Evolutionary conservation across 2,888 invertebrate species (phyloP).

Genomic region (Carcina quercana): DNA sequence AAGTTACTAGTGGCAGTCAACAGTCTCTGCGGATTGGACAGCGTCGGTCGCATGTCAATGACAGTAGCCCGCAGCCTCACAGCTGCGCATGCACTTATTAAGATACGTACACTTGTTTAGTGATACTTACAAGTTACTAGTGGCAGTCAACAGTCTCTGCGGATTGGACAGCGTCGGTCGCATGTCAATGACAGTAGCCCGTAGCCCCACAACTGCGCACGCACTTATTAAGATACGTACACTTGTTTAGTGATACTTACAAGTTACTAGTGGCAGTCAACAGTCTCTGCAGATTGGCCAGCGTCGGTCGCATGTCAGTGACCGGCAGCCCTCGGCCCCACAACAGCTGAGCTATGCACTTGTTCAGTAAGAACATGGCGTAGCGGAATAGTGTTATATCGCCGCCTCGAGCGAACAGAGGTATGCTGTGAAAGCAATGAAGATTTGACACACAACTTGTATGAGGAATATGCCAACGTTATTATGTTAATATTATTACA

Average conservation of each 20-base stretch:
- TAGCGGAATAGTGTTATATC: conserved; percentile 86
- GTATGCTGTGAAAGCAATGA: conserved; percentile 82
- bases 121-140: too few relatives aligned
- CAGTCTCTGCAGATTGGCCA: conserved; percentile 81
- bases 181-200: background rate
- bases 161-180: too few relatives aligned
- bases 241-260: conserved; percentile 34
- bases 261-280: conserved; percentile 41
- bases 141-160: too few relatives aligned
- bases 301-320: conserved; percentile 82
- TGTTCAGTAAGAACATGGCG: conserved; percentile 93
- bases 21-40: too few relatives aligned
- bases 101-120: too few relatives aligned
- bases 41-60: too few relatives aligned
- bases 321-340: conserved; percentile 85
- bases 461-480: too few relatives aligned
- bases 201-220: background rate
- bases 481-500: too few relatives aligned
- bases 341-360: conserved; percentile 93
- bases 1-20: too few relatives aligned
- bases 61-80: too few relatives aligned
- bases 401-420: conserved; percentile 85
- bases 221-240: background rate
- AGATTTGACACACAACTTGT: too few relatives aligned
- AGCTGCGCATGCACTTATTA: too few relatives aligned